Conservation (phyloP, 2,797 vertebrate genomes). For the Hipposideros larvatus region DNA sequence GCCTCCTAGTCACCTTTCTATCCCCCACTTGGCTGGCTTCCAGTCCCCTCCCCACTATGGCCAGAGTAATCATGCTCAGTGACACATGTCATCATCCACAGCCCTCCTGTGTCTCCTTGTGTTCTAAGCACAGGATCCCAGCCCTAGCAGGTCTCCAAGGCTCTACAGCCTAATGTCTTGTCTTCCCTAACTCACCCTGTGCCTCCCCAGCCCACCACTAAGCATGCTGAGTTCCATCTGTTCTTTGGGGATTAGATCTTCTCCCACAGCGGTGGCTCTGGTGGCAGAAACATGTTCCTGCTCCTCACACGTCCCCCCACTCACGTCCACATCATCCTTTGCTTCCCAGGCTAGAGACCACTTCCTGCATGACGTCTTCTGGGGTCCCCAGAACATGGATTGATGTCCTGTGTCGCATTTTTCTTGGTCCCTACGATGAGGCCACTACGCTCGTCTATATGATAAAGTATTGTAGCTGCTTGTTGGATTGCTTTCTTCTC, state of each 20-base stretch:
- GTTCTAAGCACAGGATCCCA: background rate
- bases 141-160: background rate
- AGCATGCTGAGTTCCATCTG: background rate
- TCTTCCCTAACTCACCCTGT: accelerated
- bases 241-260: accelerated
- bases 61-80: background rate
- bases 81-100: accelerated
- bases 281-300: background rate
- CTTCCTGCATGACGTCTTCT: background rate
- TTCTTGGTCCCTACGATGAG: background rate
- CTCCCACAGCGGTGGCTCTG: accelerated
- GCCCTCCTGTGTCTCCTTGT: accelerated
- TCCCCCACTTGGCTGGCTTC: background rate
- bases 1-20: background rate
- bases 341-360: background rate
- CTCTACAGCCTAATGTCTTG: accelerated
- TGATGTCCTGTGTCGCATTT: accelerated
- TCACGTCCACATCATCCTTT: background rate
- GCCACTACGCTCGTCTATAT: accelerated
- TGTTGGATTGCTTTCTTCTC: background rate
- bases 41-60: accelerated
- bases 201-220: no score
- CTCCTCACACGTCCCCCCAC: background rate
- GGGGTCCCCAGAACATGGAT: background rate
- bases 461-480: accelerated